A percentile compares a stretch with the other conserved stretches of the same genome.
These are phyloP conservation scores for Didymodactylos carnosus DNA, from an alignment of 2,888 invertebrate species.

Conservation along the genomic window DNA sequence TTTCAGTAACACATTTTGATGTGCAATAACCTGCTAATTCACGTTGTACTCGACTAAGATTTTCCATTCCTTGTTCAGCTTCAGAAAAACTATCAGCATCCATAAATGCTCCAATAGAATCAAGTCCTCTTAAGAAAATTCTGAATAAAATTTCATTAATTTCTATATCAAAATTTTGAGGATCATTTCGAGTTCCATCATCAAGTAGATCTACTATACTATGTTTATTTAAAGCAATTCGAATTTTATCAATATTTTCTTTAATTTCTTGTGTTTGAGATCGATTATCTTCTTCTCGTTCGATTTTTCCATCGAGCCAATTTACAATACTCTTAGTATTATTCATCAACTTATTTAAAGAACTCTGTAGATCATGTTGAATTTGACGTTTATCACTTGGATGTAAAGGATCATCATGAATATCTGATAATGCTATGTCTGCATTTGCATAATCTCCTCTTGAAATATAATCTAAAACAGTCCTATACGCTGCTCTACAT, in stretches of 20 bases:
- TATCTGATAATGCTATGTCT: not conserved
- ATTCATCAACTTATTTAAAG: not conserved
- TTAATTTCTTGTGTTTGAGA: not conserved
- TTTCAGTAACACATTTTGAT: not conserved
- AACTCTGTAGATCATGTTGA: not conserved
- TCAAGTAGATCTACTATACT: not conserved
- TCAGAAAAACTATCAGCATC: not conserved
- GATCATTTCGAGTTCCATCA: not conserved
- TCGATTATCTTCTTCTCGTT: not conserved
- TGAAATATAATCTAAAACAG: not conserved
- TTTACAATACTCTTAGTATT: not conserved
- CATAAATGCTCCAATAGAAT: not conserved
- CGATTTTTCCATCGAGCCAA: not conserved
- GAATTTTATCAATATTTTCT: not conserved
- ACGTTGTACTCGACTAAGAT: not conserved
- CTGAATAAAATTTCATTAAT: not conserved
- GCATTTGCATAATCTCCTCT: not conserved
- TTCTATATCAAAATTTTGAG: not conserved
- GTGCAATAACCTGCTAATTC: not conserved
- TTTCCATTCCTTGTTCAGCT: not conserved
- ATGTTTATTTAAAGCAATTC: not conserved
- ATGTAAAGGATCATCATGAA: not conserved
- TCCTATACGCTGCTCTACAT: not conserved
- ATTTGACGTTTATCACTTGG: not conserved
- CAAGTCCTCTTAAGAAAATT: not conserved